These are phyloP conservation scores for Zaprionus ornatus DNA, from an alignment of 1,140 invertebrate species.

Conservation along the genomic window DNA sequence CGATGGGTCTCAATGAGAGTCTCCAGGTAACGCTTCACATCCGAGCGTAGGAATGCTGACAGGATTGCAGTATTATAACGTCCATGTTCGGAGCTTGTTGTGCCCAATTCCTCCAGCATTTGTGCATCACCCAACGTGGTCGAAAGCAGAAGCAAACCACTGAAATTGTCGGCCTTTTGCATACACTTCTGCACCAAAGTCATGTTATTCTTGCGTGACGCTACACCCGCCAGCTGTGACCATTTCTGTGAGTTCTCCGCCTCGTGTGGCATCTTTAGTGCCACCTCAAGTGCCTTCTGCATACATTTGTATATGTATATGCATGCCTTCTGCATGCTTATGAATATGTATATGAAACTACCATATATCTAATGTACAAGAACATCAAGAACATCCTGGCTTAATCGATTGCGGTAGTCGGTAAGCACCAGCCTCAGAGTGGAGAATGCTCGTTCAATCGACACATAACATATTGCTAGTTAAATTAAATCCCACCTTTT, in stretches of 20 bases:
- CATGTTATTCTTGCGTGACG: slow-evolving; percentile 92
- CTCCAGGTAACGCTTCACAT: slow-evolving; percentile 95
- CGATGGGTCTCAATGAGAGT: slow-evolving; percentile 95
- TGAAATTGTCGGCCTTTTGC: slow-evolving; percentile 96
- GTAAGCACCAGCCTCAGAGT: too few relatives aligned
- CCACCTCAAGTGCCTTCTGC: slow-evolving; percentile 91
- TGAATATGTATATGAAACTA: too few relatives aligned
- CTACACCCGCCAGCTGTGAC: slow-evolving; percentile 96
- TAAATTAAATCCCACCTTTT: too few relatives aligned
- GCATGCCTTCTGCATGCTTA: too few relatives aligned
- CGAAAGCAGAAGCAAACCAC: slow-evolving; percentile 95
- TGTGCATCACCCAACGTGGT: slow-evolving; percentile 92
- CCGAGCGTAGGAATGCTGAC: slow-evolving; percentile 95
- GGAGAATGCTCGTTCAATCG: too few relatives aligned
- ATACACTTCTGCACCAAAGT: slow-evolving; percentile 96
- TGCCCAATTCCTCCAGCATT: slow-evolving; percentile 91
- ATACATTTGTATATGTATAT: too few relatives aligned
- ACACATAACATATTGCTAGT: too few relatives aligned
- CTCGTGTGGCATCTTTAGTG: slow-evolving; percentile 93
- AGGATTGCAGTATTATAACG: slow-evolving; percentile 98
- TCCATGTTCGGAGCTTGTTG: slow-evolving; percentile 89
- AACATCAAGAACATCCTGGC: too few relatives aligned
- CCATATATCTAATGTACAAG: too few relatives aligned
- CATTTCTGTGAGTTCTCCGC: slow-evolving; percentile 97
- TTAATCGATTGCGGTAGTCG: too few relatives aligned